Base-by-base conservation (phyloP, 64 coral and sea anemone genomes). In the Stichodactyla helianthus region DNA sequence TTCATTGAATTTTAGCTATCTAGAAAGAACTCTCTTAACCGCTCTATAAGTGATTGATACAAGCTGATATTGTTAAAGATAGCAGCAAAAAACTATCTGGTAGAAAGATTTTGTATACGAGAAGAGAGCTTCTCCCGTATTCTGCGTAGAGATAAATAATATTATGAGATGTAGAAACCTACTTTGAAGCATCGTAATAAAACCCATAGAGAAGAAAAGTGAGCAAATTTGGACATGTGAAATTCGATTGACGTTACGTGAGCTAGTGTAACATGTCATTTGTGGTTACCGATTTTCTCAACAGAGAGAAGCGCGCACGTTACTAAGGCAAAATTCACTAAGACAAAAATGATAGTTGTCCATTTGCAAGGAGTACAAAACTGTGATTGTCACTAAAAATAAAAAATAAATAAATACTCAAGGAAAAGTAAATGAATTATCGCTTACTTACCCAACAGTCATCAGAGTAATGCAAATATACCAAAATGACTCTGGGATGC, bases 401-500 rank as follows among this genome's bases (percentile, higher is more conserved):
- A 31, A 26, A 11, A 0, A 31, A 13, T 31, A 11, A 74, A 23
- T 28, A 27, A 26, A 74, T 2, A 44, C 35, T 44, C 35, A 44
- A 44, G 2, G 25, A 2, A 27, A 74, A 74, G 25, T 74, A 74
- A 74, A 35, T 35, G 11, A 27, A 31, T 74, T 26, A 26, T 31
- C 26, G 4, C 26, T 6, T 10, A 87, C 94, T 93, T 87, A 95
- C 94, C 94, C 94, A 6, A 95, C 94, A 11, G 94, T 97, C 94
- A 97, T 97, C 18, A 97, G 64, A 0, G 94, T 97, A 4, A 97
- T 87, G 31, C 88, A 90, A 52, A 90, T 97, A 22, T 97, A 97
- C 94, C 94, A 97, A 55, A 97, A 97, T 11, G 94, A 97, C 88
- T 97, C 94, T 0, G 94, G 94, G 58, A 97, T 97, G 62, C 94